Evolutionary conservation across 2,797 vertebrate genomes (phyloP).

Genomic region (Alcedo quadribrachys): DNA sequence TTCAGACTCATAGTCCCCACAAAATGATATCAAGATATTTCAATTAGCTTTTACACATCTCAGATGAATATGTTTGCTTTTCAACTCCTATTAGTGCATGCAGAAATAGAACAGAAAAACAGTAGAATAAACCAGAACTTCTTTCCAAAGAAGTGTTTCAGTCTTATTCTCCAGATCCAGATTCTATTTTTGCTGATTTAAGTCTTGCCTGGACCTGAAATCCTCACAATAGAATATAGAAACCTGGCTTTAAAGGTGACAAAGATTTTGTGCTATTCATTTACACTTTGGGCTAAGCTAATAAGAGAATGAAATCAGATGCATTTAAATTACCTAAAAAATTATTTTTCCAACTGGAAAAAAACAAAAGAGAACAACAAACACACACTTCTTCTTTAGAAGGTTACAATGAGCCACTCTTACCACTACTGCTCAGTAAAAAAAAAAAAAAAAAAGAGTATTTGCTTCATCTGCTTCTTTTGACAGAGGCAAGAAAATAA

Average conservation of each 20-base stretch:
- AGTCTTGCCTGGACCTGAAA: not conserved
- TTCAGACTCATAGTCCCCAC: not conserved
- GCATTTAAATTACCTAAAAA: not conserved
- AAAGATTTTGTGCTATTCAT: not conserved
- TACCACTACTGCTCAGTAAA: not conserved
- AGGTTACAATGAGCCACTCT: not conserved
- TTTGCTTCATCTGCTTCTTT: not conserved
- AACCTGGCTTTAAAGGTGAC: not conserved
- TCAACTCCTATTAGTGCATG: not conserved
- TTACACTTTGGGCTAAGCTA: not conserved
- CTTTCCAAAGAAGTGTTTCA: not conserved
- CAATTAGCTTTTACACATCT: not conserved
- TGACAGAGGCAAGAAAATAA: not conserved
- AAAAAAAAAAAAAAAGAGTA: not conserved
- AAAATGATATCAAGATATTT: not conserved
- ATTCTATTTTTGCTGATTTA: not conserved
- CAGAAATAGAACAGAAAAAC: not conserved
- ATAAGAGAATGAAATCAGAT: not conserved
- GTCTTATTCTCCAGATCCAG: not conserved
- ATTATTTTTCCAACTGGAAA: not conserved
- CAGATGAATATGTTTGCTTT: not conserved
- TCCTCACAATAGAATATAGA: not conserved
- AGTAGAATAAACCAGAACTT: not conserved
- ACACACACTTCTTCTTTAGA: not conserved
- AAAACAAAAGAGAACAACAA: not conserved